Conservation (phyloP, 2,797 vertebrate genomes). For the Halcyon chelicuti region DNA sequence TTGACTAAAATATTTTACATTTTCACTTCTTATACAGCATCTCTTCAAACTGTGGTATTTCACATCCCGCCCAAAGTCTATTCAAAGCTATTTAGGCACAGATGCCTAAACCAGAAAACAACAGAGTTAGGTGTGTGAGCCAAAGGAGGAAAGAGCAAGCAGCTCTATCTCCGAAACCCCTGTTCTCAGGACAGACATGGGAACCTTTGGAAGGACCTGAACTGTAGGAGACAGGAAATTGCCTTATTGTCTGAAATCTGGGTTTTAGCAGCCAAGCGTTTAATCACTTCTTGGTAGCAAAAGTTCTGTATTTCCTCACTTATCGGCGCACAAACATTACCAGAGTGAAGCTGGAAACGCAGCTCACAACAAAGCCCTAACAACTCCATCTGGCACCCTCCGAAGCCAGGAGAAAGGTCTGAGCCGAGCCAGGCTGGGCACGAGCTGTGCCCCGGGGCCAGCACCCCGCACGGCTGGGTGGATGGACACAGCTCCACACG, state of each 20-base stretch:
- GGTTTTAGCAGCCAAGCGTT: conserved; percentile 49
- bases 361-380: neutral
- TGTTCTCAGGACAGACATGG: conserved; percentile 37
- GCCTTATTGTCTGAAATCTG: conserved; percentile 60
- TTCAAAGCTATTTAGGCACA: neutral
- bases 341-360: neutral
- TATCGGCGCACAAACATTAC: conserved; percentile 61
- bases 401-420: neutral
- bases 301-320: conserved; percentile 58
- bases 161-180: neutral
- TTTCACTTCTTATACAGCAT: neutral
- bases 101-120: neutral
- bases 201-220: conserved; percentile 2
- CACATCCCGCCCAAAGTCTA: neutral
- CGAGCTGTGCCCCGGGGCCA: accelerated
- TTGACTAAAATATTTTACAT: neutral
- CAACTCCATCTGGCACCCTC: neutral
- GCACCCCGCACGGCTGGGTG: accelerated
- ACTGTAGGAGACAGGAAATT: conserved; percentile 63
- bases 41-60: neutral
- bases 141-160: neutral
- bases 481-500: neutral
- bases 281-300: conserved; percentile 46
- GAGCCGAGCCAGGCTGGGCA: accelerated
- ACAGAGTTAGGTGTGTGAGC: neutral